Percentiles rank a stretch among this genome's conserved stretches.
Conservation (phyloP, 2,888 invertebrate species). For the Melanophora roralis region DNA sequence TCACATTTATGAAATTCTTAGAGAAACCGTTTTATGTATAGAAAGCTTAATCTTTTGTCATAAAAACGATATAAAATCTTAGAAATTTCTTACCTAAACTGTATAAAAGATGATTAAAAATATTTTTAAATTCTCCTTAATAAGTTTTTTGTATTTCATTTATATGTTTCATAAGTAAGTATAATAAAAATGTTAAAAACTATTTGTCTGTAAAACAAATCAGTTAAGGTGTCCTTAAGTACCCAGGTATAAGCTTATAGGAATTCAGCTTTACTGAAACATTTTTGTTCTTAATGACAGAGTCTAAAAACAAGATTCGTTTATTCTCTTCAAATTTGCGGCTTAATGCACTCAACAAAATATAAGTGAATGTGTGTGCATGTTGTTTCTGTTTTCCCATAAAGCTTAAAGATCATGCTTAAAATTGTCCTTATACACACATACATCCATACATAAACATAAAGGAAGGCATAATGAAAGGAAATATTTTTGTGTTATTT, state of each 20-base stretch:
- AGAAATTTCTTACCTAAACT: not conserved
- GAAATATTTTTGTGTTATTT: constrained; percentile 37
- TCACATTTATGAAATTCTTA: no score
- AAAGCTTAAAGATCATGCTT: constrained; percentile 23
- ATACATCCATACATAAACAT: not conserved
- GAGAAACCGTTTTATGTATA: no score
- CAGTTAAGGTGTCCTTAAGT: constrained; percentile 13
- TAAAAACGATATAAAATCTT: no score
- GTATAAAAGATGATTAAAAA: constrained; percentile 23
- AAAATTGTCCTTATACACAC: constrained; percentile 17
- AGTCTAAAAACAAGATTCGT: no score
- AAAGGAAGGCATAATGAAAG: constrained; percentile 6
- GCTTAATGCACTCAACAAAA: no score
- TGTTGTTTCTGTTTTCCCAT: not conserved
- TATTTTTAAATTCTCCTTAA: not conserved
- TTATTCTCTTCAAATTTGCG: no score
- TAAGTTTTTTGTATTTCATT: not conserved
- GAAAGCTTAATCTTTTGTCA: no score
- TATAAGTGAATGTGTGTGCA: not conserved
- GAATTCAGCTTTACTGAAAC: no score
- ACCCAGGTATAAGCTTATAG: not conserved
- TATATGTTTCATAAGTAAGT: not conserved
- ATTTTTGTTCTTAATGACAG: no score
- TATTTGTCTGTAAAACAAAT: not conserved
- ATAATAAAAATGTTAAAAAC: no score